Evolutionary conservation across 2,797 vertebrate species (phyloP).

Genomic region (Eremophila alpestris): DNA sequence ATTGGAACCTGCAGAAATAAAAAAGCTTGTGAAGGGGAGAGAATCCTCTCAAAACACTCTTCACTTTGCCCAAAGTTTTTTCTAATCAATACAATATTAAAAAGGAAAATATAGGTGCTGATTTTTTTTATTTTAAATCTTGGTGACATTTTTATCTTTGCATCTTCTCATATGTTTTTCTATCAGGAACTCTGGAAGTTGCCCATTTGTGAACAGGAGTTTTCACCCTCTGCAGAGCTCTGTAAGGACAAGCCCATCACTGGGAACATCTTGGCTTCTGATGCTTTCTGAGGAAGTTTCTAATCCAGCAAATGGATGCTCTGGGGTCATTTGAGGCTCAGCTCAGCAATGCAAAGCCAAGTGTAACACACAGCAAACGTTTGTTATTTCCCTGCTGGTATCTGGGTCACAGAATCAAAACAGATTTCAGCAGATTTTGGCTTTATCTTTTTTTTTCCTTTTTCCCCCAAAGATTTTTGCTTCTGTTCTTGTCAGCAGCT

Average conservation of each 20-base stretch:
- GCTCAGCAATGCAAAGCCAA: neutral
- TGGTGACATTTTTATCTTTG: neutral
- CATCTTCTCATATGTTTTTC: neutral
- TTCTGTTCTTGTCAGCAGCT: neutral
- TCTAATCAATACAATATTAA: neutral
- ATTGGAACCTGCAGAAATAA: neutral
- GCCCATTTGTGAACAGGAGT: neutral
- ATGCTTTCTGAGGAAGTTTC: neutral
- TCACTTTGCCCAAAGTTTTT: neutral
- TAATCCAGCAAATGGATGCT: neutral
- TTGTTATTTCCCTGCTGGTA: slow-evolving; percentile 23
- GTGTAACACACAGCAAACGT: neutral
- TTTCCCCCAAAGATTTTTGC: neutral
- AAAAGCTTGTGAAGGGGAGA: accelerated
- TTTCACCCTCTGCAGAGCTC: neutral
- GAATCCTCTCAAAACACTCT: neutral
- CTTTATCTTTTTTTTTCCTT: neutral
- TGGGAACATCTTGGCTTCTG: neutral
- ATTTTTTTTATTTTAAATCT: neutral
- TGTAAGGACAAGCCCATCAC: neutral
- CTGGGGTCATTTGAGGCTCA: slow-evolving; percentile 10
- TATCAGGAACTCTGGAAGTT: neutral
- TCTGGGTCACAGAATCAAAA: slow-evolving; percentile 37
- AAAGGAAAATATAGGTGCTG: neutral
- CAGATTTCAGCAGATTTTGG: neutral